Evolutionary conservation across 2,113 vertebrate genomes (phyloP).

Genomic region (Lota lota): DNA sequence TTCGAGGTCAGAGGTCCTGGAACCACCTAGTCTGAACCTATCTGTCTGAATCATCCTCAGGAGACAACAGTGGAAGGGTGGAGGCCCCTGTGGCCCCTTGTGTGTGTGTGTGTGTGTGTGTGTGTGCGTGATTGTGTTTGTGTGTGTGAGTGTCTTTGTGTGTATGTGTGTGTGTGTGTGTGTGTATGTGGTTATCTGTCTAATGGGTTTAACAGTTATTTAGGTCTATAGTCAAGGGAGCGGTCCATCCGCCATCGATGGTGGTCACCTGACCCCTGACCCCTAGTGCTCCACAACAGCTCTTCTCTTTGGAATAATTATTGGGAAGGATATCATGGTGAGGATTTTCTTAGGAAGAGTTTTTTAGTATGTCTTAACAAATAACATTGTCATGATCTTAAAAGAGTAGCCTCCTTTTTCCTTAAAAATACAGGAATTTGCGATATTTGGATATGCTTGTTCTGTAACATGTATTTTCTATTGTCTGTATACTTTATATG

Average conservation of each 20-base stretch:
- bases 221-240: slow-evolving; percentile 35
- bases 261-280: slow-evolving; percentile 41
- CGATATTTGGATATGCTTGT: too few species aligned
- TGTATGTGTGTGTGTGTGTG: not conserved
- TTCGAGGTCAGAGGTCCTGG: slow-evolving; percentile 13
- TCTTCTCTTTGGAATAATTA: slow-evolving; percentile 14
- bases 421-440: too few species aligned
- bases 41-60: slow-evolving; percentile 25
- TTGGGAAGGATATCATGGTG: not conserved
- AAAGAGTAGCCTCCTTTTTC: too few species aligned
- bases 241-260: slow-evolving; percentile 37
- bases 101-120: not conserved
- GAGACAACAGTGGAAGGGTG: slow-evolving; percentile 21
- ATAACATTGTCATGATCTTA: too few species aligned
- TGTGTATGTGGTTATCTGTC: slow-evolving; percentile 19
- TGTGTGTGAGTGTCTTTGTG: not conserved
- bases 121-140: not conserved
- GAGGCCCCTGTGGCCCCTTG: slow-evolving; percentile 10
- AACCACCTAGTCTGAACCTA: slow-evolving; percentile 5
- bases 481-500: too few species aligned
- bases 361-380: not conserved
- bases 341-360: slow-evolving; percentile 42
- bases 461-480: too few species aligned
- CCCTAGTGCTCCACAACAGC: slow-evolving; percentile 10
- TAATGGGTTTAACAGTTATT: slow-evolving; percentile 40